These are phyloP conservation scores for Penaeus vannamei DNA, from an alignment of 1,140 invertebrate species.

Conservation along the genomic window DNA sequence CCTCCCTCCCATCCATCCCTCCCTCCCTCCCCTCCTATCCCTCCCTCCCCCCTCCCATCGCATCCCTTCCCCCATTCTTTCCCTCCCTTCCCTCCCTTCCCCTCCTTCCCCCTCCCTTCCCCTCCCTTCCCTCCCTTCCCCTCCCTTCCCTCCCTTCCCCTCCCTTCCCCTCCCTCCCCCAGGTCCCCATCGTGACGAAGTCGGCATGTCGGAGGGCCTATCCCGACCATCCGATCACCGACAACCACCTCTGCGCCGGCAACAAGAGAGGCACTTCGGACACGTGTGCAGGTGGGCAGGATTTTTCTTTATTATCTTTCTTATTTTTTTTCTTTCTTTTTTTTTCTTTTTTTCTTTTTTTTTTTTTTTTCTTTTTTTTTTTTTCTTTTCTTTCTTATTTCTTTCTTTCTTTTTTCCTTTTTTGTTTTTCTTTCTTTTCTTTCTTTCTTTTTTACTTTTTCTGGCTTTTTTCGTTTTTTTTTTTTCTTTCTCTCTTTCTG, in stretches of 20 bases:
- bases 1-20: not conserved
- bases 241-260: constrained; percentile 78
- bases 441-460: too few relatives aligned
- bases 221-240: constrained; percentile 74
- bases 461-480: too few relatives aligned
- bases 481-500: too few relatives aligned
- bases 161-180: not conserved
- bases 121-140: too few relatives aligned
- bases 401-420: too few relatives aligned
- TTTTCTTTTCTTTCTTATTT: too few relatives aligned
- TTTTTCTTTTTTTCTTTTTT: too few relatives aligned
- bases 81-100: not conserved
- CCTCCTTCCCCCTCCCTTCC: not conserved
- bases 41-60: not conserved
- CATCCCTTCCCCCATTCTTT: not conserved
- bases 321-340: too few relatives aligned
- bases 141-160: not conserved
- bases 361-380: too few relatives aligned
- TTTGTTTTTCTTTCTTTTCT: too few relatives aligned
- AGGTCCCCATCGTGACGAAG: constrained; percentile 75
- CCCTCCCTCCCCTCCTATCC: not conserved
- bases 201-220: constrained; percentile 74
- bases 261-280: constrained; percentile 74
- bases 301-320: too few relatives aligned
- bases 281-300: constrained; percentile 72